Base-by-base conservation (phyloP, 2,797 vertebrate species). In the Miichthys miiuy region DNA sequence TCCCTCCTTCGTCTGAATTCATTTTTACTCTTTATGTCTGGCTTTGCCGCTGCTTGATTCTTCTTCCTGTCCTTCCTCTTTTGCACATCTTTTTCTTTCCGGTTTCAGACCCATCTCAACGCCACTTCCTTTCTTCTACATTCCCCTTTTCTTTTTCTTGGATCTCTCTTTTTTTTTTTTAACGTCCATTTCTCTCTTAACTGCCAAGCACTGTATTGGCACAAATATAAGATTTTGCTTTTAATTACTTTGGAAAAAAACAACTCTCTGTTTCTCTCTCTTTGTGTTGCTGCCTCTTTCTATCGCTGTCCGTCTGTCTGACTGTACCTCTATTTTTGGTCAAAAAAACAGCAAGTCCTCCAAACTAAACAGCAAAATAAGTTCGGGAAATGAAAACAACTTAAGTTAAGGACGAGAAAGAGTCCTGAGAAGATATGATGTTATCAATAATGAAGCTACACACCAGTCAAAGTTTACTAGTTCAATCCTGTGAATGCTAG, bases 1-100 rank as follows among this genome's bases (percentile, higher is more conserved):
- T n/a, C 6, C 20, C 16, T 34, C 34, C 68, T 76, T 78, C 65
- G 23, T 79, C 72, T 54, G 47, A 65, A 72, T 80, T 71, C 17
- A 63, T 70, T 73, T 68, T 58, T 44, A 72, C 20, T 78, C 72
- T 44, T 30, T 34, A 60, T 51, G 23, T 42, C 63, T 81, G 11
- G 16, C 61, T 70, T 79, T 77, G 52, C 71, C 6, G 13, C 34
- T 44, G 18, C 47, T 85, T 34, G 42, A 47, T 72, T 80, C 34
- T 38, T 9, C 34, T 38, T 38, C 34, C 34, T 38, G 21, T 42
- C n/a, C 34, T 55, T 52, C 11, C 1, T 62, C 48, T 78, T 38
- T 69, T 9, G 27, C 52, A 71, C 6, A 13, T 76, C 44, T 34
- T 47, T 20, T 30, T 70, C 13, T 48, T 6, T 69, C 30, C 7